Evolutionary conservation across 2,888 invertebrate species (phyloP), one percentile per base, ranked within the genome.

Genomic region (Auanema freiburgensis): DNA sequence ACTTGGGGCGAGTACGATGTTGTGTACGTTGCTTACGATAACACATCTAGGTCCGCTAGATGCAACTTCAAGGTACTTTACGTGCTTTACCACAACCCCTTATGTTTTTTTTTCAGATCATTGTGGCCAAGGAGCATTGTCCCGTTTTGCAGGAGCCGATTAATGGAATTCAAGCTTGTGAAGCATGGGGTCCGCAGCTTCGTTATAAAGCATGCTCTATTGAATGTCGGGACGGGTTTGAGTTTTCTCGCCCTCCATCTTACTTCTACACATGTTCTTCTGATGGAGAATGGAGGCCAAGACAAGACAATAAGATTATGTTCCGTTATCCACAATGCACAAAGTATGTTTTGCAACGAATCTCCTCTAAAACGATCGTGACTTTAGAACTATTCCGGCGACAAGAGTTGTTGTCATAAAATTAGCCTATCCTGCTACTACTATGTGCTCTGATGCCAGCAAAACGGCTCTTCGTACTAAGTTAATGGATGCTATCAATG

Each of bases 181-280:
- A 93, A 78, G 92, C 92, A 81, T 95, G 94, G 94, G 95, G 95
- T 53, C 93, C 94, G 1, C 93, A 93, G 59, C 92, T 94, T 49
- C 72, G 71, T 59, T 83, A 74, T 69, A 75, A 74, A 61, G 64
- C 94, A 1, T 96, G 95, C 84, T 92, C 93, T 85, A 93, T 85
- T 14, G 77, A 79, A 49, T 86, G 86, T 71, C 71, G 79, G 23
- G 76, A 81, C 59, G 82, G 83, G 25, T 77, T 72, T 52, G 79
- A 77, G 74, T 97, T 97, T 87, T 93, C 94, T 0, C 91, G 92
- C 83, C 89, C 90, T 62, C 91, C 94, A n/a, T 94, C 96, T 0
- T 91, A 92, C 75, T 96, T 96, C 88, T 97, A 94, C 85, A 93
- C 93, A 0, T 97, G 97, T 83, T 95, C 94, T n/a, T 92, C 91